phyloP scores from a whole-genome alignment of 2,888 invertebrate genomes.

The Nephrotoma guestfalica region DNA sequence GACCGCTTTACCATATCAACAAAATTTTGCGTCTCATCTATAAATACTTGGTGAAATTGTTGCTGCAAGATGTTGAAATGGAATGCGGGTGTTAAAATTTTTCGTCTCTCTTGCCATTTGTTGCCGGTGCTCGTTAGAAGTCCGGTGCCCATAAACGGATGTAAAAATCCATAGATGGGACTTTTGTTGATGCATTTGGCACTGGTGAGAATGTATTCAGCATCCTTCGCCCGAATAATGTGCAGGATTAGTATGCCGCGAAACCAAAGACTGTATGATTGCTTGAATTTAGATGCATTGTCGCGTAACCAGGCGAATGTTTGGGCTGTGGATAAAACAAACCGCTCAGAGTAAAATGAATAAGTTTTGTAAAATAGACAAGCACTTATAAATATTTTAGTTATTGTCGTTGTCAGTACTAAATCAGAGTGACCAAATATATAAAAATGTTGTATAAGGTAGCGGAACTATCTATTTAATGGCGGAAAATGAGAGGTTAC shows the following conservation, averaged over 20 bases:
- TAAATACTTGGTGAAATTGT: background rate
- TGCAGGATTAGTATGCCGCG: slow-evolving; percentile 18
- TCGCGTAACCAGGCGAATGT: background rate
- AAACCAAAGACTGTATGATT: background rate
- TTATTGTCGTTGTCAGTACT: too few species aligned
- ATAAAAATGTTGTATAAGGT: too few species aligned
- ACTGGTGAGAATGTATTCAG: slow-evolving; percentile 37
- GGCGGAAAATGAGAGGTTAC: too few species aligned
- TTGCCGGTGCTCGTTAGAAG: slow-evolving; percentile 25
- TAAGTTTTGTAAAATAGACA: background rate
- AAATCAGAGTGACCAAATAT: too few species aligned
- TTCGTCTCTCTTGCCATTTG: slow-evolving; percentile 45
- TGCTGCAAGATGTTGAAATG: slow-evolving; percentile 42
- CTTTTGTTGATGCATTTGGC: slow-evolving; percentile 38
- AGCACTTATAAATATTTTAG: too few species aligned
- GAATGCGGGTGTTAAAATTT: slow-evolving; percentile 48
- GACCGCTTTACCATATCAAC: slow-evolving; percentile 15
- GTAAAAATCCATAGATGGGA: slow-evolving; percentile 31
- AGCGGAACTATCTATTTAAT: too few species aligned
- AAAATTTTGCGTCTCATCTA: slow-evolving; percentile 26
- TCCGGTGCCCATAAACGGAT: slow-evolving; percentile 38
- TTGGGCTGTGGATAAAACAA: background rate
- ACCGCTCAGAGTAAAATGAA: background rate
- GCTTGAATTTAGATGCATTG: background rate
- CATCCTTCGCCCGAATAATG: slow-evolving; percentile 34